These are phyloP conservation scores for Cryptosula pallasiana DNA, from an alignment of 2,888 invertebrate species.

Conservation along the genomic window DNA sequence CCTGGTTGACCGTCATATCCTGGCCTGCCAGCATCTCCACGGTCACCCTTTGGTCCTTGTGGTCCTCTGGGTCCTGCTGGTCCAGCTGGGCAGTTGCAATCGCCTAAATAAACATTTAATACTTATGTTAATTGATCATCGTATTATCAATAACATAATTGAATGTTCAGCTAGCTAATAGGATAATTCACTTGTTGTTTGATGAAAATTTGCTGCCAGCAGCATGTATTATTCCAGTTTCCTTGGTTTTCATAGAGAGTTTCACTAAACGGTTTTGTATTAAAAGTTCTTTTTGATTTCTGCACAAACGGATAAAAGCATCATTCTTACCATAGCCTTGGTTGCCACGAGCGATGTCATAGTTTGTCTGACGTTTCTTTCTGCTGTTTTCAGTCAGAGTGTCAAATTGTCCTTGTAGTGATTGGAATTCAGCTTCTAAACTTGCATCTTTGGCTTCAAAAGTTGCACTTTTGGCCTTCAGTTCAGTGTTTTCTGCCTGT, in stretches of 20 bases:
- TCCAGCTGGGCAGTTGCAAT: conserved; percentile 26
- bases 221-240: not conserved
- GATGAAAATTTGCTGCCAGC: not conserved
- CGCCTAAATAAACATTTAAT: not conserved
- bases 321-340: not conserved
- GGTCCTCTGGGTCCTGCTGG: conserved; percentile 25
- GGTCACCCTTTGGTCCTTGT: conserved; percentile 13
- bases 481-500: not conserved
- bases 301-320: too few species aligned
- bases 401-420: not conserved
- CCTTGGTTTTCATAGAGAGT: not conserved
- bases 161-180: too few species aligned
- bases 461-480: not conserved
- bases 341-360: not conserved
- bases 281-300: too few species aligned
- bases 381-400: not conserved
- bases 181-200: too few species aligned
- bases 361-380: not conserved
- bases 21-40: conserved; percentile 17
- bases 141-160: too few species aligned
- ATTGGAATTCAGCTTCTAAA: not conserved
- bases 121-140: too few species aligned
- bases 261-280: too few species aligned
- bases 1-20: conserved; percentile 20
- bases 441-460: too few species aligned